Evolutionary conservation across 2,888 invertebrate genomes (phyloP), one percentile per base, ranked within the genome.

Genomic region (Ectemnius continuus): DNA sequence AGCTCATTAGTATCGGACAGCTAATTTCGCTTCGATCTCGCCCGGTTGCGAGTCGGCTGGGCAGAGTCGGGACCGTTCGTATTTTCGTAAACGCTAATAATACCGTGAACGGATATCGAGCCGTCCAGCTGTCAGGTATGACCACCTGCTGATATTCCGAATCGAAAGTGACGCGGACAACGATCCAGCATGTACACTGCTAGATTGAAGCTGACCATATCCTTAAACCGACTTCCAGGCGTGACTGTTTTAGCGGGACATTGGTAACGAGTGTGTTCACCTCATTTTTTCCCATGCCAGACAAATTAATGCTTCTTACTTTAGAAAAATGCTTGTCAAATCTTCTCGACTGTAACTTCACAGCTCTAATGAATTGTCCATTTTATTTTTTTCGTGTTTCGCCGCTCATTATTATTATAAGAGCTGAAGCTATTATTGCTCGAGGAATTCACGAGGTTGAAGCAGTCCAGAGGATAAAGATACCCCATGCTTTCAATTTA

Each of bases 41-140:
- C 70, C 68, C 75, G 36, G 3, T 11, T 36, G 36, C 6, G 11
- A 36, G 36, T 36, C 36, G 36, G 1, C 11, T 8, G 8, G 36
- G 60, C 76, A 61, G 71, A 61, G 71, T 75, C 46, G 61, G 67
- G 70, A 70, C 68, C 52, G 67, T 70, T 70, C 70, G 75, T 73
- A 77, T 80, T 82, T 84, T 84, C 79, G 76, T 82, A 78, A 81
- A 80, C 76, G 84, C 79, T 84, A 85, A 85, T 85, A 84, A 86
- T 78, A 85, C 75, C 75, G 70, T 81, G 83, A 79, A 78, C 75
- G 71, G 75, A 81, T 80, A 81, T 84, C 80, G 78, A 67, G 73
- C 68, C 71, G 81, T 72, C 73, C 77, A 75, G 61, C 79, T 83
- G 83, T 81, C 83, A 83, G 81, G 81, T 82, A 84, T 80, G 82